Base-by-base conservation (phyloP, 2,888 invertebrate genomes). In the Athripsodes cinereus region DNA sequence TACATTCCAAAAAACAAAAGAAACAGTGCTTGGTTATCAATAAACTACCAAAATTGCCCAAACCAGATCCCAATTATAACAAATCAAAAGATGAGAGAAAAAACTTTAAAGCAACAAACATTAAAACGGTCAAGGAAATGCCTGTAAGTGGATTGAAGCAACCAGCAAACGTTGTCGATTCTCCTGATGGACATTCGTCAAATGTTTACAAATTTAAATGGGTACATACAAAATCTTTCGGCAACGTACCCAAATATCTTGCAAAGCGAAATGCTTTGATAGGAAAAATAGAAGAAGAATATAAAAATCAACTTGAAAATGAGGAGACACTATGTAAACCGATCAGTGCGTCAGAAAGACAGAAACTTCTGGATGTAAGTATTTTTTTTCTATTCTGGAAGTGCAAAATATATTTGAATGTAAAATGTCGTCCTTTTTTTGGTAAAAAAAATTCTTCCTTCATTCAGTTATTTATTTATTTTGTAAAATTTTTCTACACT, bases 231-330 rank as follows among this genome's bases (percentile, higher is more conserved):
- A 79, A 82, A 61, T 83, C 83, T 64, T 91, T 84, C 67, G 91
- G 90, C 0, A 82, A 83, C 68, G 80, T 86, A 65, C 91, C 92
- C 0, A 70, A 73, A 1, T 91, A 91, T 76, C 70, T 84, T 57
- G 69, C 81, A 61, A 75, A 74, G 54, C 70, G 80, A 6, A 81
- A 81, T 58, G 69, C 73, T 48, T 71, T 70, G 63, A 69, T 80
- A 22, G 69, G 71, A 44, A 68, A 68, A 34, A 67, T 68, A 1
- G 48, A 70, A 13, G 74, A 74, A 1, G 72, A 71, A 58, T 69
- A 72, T 0, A 67, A 67, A 55, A 62, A 70, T 13, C 71, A 69
- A 0, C 73, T 75, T 31, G 74, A 73, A 22, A 67, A 72, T 1
- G 75, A 76, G 59, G 80, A 83, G 66, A 82, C 84, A 57, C 72